These are phyloP conservation scores for Heliangelus exortis DNA, from an alignment of 2,797 vertebrate species.

Conservation along the genomic window DNA sequence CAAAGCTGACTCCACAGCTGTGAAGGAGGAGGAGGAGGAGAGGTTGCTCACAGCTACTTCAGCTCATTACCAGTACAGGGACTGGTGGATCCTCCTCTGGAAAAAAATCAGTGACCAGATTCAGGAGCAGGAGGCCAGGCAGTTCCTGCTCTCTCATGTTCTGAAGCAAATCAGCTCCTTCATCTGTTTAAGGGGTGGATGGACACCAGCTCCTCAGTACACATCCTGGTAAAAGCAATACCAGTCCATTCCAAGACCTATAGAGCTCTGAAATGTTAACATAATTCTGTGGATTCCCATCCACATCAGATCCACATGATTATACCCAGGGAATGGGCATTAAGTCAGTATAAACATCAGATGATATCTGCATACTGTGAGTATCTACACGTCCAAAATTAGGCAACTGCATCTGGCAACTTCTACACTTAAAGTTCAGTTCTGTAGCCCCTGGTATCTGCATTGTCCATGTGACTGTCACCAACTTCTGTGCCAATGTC, in stretches of 20 bases:
- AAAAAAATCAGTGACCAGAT: background rate
- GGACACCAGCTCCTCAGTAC: background rate
- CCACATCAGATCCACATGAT: background rate
- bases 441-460: background rate
- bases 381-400: background rate
- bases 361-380: background rate
- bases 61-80: background rate
- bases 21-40: background rate
- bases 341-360: background rate
- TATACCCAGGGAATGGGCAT: background rate
- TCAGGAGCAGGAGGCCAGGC: background rate
- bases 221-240: background rate
- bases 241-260: background rate
- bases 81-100: background rate
- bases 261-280: background rate
- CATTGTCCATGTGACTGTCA: background rate
- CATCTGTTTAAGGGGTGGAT: background rate
- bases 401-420: background rate
- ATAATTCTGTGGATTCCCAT: background rate
- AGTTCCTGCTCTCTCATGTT: background rate
- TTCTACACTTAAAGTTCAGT: background rate
- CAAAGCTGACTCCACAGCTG: background rate
- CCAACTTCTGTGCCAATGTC: background rate
- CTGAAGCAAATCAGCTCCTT: background rate
- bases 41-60: background rate